Evolutionary conservation across 2,797 vertebrate genomes (phyloP).

Genomic region (Ciconia nigra): DNA sequence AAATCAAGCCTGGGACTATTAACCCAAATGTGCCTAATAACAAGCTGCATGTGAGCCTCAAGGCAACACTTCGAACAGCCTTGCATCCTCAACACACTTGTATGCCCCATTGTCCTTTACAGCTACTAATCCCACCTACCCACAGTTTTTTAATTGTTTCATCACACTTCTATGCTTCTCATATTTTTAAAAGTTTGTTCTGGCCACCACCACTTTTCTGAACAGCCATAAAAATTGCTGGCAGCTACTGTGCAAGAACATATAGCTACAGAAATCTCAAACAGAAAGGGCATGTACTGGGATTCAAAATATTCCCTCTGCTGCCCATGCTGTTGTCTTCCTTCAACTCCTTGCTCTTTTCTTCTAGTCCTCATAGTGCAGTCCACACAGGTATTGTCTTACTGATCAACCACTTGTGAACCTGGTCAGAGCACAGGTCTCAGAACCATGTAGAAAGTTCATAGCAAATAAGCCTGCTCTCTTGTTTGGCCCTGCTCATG

Average conservation of each 20-base stretch:
- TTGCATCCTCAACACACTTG: not conserved
- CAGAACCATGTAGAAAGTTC: not conserved
- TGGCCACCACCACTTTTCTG: not conserved
- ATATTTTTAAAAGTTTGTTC: not conserved
- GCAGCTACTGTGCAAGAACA: not conserved
- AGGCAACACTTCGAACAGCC: not conserved
- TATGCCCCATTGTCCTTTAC: not conserved
- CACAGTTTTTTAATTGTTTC: not conserved
- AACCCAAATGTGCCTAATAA: not conserved
- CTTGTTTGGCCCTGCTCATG: not conserved
- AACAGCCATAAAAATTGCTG: not conserved
- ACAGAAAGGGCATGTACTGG: not conserved
- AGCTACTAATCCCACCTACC: not conserved
- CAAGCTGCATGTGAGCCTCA: not conserved
- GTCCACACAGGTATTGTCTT: not conserved
- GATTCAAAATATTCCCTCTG: not conserved
- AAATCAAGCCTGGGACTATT: not conserved
- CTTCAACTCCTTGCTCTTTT: not conserved
- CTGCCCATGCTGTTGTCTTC: not conserved
- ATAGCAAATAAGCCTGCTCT: not conserved
- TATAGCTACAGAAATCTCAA: not conserved
- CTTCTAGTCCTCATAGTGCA: not conserved
- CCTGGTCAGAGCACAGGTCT: not conserved
- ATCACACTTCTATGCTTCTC: not conserved
- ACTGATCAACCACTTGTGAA: not conserved